These are phyloP conservation scores for Campylomormyrus numenius DNA, from an alignment of 2,113 vertebrate species.

Conservation along the genomic window DNA sequence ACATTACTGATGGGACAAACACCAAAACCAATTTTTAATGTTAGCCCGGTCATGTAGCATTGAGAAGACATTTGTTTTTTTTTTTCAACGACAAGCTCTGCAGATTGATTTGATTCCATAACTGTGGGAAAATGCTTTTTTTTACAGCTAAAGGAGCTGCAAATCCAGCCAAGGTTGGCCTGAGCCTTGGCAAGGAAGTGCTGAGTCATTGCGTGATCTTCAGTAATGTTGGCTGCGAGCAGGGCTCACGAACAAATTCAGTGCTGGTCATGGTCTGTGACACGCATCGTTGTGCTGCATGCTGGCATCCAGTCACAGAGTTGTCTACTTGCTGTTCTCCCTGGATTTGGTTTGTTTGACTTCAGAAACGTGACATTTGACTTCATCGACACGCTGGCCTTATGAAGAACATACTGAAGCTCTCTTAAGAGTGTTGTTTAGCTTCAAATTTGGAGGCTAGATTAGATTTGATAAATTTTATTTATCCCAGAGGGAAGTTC, in stretches of 20 bases:
- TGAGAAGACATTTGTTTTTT: background rate
- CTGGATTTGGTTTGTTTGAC: background rate
- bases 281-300: background rate
- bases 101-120: background rate
- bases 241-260: background rate
- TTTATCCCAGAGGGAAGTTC: background rate
- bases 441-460: background rate
- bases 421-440: background rate
- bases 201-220: background rate
- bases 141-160: background rate
- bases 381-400: background rate
- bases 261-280: background rate
- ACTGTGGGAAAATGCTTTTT: background rate
- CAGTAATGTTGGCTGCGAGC: background rate
- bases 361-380: background rate
- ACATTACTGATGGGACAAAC: background rate
- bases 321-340: background rate
- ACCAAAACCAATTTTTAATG: background rate
- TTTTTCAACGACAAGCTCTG: background rate
- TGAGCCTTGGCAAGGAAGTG: conserved; percentile 7
- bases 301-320: background rate
- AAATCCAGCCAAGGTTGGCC: conserved; percentile 1
- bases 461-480: background rate
- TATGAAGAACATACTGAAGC: background rate
- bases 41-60: background rate